These are phyloP conservation scores for Leptobrachium leishanense DNA, from an alignment of 2,113 vertebrate genomes.

Conservation along the genomic window DNA sequence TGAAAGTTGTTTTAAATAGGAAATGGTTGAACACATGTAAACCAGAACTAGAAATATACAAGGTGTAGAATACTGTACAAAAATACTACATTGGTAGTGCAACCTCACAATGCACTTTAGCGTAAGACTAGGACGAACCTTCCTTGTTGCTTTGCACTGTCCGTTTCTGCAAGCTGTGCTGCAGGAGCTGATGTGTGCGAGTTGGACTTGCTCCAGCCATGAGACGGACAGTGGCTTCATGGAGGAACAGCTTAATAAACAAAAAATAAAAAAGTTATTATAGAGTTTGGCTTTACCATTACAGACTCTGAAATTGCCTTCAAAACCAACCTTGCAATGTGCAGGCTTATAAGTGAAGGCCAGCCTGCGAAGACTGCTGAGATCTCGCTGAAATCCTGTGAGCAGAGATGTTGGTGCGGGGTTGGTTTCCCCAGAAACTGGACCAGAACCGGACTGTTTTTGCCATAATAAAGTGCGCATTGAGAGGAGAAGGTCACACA, in stretches of 20 bases:
- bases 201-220: constrained; percentile 98
- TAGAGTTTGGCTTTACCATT: background rate
- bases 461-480: constrained; percentile 92
- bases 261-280: background rate
- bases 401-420: constrained; percentile 81
- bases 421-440: constrained; percentile 80
- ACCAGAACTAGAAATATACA: no score
- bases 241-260: constrained; percentile 84
- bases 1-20: no score
- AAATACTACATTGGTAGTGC: no score
- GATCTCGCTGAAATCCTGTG: constrained; percentile 93
- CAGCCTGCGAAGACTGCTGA: constrained; percentile 87
- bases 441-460: constrained; percentile 70
- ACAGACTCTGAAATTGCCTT: background rate
- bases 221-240: constrained; percentile 92
- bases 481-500: constrained; percentile 90
- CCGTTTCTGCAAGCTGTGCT: constrained; percentile 87
- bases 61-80: no score
- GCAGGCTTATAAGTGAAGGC: constrained; percentile 86
- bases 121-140: constrained; percentile 53
- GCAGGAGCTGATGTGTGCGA: constrained; percentile 93
- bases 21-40: no score
- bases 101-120: no score
- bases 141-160: constrained; percentile 63
- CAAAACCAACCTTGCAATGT: constrained; percentile 83